Percentiles rank a stretch among this genome's conserved stretches.
Evolutionary conservation across 2,888 invertebrate species (phyloP).

Genomic region (Acanthosepion lycidas): DNA sequence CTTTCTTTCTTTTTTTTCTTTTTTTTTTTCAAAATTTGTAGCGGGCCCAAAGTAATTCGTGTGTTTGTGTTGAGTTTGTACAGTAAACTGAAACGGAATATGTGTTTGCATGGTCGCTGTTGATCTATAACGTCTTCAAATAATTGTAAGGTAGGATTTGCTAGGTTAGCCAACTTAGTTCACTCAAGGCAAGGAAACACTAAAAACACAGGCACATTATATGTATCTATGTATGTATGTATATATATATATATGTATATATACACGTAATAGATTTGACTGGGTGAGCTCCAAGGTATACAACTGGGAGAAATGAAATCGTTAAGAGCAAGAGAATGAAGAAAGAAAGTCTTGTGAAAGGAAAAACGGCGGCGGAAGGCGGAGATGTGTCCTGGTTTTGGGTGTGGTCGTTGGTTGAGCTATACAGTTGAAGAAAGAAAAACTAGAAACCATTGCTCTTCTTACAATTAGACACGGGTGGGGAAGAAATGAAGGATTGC

Average conservation of each 20-base stretch:
- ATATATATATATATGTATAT: too few relatives aligned
- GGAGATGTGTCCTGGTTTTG: not conserved
- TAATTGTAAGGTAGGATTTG: not conserved
- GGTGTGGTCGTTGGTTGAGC: conserved; percentile 13
- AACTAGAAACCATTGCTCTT: not conserved
- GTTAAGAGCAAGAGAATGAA: too few relatives aligned
- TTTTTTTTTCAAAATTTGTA: too few relatives aligned
- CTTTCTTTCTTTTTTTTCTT: too few relatives aligned
- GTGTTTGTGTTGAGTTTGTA: too few relatives aligned
- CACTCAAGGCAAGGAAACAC: not conserved
- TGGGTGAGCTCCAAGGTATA: too few relatives aligned
- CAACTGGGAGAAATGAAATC: too few relatives aligned
- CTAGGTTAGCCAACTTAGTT: not conserved
- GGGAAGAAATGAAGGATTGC: not conserved
- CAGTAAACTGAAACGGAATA: not conserved
- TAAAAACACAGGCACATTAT: not conserved
- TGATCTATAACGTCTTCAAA: not conserved
- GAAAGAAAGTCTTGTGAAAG: too few relatives aligned
- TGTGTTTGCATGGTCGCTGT: not conserved
- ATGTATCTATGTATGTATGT: too few relatives aligned
- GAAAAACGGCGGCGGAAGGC: not conserved
- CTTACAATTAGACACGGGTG: conserved; percentile 14
- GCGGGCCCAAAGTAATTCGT: too few relatives aligned
- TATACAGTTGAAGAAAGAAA: not conserved
- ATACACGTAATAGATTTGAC: too few relatives aligned